Percentiles rank a stretch among this genome's conserved stretches.
Evolutionary conservation across 2,888 invertebrate genomes (phyloP).

Genomic region (Eupithecia subumbrata): DNA sequence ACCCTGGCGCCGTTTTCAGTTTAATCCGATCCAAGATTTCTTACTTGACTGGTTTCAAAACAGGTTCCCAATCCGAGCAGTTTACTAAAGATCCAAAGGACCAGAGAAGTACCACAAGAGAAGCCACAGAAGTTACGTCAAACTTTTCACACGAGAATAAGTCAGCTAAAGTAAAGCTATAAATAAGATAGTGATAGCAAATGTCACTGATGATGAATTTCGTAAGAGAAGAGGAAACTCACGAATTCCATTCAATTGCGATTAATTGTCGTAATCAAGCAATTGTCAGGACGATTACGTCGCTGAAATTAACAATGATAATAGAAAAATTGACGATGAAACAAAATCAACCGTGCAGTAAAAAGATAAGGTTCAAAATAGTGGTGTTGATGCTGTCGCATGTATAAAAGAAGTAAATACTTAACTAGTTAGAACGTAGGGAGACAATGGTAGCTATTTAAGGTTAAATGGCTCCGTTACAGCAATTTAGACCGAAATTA

Average conservation of each 20-base stretch:
- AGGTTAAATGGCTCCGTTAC: conserved; percentile 62
- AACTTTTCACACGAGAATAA: conserved; percentile 23
- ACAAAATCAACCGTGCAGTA: conserved; percentile 47
- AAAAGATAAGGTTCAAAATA: conserved; percentile 51
- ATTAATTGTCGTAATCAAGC: conserved; percentile 82
- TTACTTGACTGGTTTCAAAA: conserved; percentile 35
- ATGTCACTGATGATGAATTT: conserved; percentile 42
- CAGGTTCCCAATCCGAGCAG: conserved; percentile 25
- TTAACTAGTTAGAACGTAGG: conserved; percentile 59
- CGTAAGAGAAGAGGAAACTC: conserved; percentile 65
- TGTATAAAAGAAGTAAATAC: conserved; percentile 63
- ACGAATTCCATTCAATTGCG: conserved; percentile 79
- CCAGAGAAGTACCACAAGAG: conserved; percentile 9
- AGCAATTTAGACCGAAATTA: conserved; percentile 46
- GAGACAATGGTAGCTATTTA: conserved; percentile 66
- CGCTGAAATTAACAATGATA: conserved; percentile 75
- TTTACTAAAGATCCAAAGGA: conserved; percentile 22
- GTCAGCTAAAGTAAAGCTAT: conserved; percentile 2
- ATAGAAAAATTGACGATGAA: conserved; percentile 51
- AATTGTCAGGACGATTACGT: conserved; percentile 75
- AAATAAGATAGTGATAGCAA: conserved; percentile 25
- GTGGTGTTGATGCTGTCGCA: conserved; percentile 31
- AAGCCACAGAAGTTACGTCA: conserved; percentile 2
- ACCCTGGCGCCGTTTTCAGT: conserved; percentile 26
- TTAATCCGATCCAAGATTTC: conserved; percentile 29